Evolutionary conservation across 1,140 invertebrate genomes (phyloP).

Genomic region (Zophobas atratus): DNA sequence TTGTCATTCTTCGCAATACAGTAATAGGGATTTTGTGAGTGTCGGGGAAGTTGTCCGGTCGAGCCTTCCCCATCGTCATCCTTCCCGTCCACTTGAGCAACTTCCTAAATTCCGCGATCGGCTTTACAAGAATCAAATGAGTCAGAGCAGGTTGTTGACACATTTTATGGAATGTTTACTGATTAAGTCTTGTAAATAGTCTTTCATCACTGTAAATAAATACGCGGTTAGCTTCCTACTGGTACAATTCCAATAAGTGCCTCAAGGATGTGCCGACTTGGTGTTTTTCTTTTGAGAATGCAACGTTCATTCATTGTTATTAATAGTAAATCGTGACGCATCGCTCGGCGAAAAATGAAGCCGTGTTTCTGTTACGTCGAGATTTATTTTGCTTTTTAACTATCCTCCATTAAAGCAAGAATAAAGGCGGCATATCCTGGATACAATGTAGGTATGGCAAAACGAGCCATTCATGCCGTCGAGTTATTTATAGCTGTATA

Average conservation of each 20-base stretch:
- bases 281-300: no score
- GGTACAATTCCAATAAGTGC: background rate
- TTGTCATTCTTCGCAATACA: no score
- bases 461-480: constrained; percentile 7
- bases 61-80: background rate
- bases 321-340: no score
- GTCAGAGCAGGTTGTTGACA: constrained; percentile 5
- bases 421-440: constrained; percentile 23
- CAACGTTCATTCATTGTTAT: no score
- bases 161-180: constrained; percentile 26
- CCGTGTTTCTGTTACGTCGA: no score
- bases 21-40: no score
- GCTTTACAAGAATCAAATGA: constrained; percentile 19
- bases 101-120: background rate
- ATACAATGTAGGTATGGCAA: constrained; percentile 16
- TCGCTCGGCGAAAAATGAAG: no score
- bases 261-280: constrained; percentile 2
- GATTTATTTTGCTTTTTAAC: no score
- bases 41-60: no score
- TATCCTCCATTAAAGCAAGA: background rate
- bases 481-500: constrained; percentile 17
- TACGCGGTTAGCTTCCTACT: background rate
- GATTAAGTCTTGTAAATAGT: constrained; percentile 4
- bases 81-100: background rate
- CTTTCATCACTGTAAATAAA: constrained; percentile 27